Percentiles rank a stretch among this genome's conserved stretches.
These are phyloP conservation scores for Rhizomys pruinosus DNA, from an alignment of 2,113 vertebrate genomes.

Conservation along the genomic window DNA sequence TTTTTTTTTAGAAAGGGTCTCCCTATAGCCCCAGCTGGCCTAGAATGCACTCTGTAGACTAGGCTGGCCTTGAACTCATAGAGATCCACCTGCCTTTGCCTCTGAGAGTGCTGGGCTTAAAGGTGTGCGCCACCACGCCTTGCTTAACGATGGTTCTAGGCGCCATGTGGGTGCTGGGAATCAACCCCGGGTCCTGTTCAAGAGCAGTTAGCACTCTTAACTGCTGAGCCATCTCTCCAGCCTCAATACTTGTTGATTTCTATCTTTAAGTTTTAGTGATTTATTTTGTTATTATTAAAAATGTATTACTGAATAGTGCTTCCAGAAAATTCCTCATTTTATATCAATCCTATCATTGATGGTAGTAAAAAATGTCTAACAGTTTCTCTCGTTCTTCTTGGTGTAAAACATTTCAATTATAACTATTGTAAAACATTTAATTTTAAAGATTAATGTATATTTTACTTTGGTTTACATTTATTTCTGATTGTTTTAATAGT, in stretches of 20 bases:
- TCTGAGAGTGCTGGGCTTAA: too few relatives aligned
- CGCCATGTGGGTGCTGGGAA: too few relatives aligned
- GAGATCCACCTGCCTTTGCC: too few relatives aligned
- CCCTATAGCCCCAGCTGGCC: too few relatives aligned
- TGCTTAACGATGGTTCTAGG: too few relatives aligned
- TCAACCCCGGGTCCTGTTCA: too few relatives aligned
- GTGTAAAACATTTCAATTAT: background rate
- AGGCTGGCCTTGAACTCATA: too few relatives aligned
- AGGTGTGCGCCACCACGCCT: too few relatives aligned
- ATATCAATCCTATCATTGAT: background rate
- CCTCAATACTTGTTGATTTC: constrained; percentile 71
- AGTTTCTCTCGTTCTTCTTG: background rate
- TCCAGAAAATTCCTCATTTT: background rate
- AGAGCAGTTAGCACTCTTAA: too few relatives aligned
- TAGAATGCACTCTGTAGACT: too few relatives aligned
- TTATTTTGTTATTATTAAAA: constrained; percentile 73
- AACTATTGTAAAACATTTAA: background rate
- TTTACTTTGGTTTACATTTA: background rate
- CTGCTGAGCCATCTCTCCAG: too few relatives aligned
- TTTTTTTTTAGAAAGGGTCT: too few relatives aligned
- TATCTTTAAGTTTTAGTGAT: constrained; percentile 63
- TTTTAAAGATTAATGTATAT: background rate
- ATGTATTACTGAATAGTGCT: constrained; percentile 33
- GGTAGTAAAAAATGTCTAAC: background rate
- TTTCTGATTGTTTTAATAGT: background rate